Percentiles rank a stretch among this genome's conserved stretches.
phyloP scores from a whole-genome alignment of 1,140 invertebrate genomes.

The Camponotus floridanus region DNA sequence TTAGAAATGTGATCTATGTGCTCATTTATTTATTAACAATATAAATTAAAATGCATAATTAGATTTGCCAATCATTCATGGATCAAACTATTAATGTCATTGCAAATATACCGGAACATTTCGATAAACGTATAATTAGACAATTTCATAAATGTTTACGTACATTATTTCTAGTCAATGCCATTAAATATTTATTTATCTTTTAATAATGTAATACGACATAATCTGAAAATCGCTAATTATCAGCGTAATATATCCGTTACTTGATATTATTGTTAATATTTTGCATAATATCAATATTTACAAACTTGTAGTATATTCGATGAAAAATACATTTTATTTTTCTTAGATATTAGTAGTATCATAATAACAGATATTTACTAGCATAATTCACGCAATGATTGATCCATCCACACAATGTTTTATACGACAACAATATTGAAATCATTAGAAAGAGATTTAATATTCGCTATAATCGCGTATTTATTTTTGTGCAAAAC shows the following conservation, averaged over 20 bases:
- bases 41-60: constrained; percentile 9
- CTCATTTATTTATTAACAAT: neutral
- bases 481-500: neutral
- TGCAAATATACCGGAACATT: neutral
- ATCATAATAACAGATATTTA: neutral
- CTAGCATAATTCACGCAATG: constrained; percentile 27
- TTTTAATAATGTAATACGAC: neutral
- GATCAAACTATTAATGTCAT: neutral
- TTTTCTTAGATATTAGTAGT: neutral
- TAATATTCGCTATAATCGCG: neutral
- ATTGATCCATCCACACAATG: neutral
- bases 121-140: neutral
- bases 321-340: neutral
- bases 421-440: neutral
- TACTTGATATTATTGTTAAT: constrained; percentile 5
- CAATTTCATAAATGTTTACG: neutral
- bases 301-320: neutral
- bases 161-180: constrained; percentile 1
- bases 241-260: neutral
- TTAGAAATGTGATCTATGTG: neutral
- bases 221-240: neutral
- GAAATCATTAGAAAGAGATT: neutral
- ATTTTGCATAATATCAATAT: neutral
- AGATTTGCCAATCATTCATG: neutral
- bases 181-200: constrained; percentile 3